These are phyloP conservation scores for Melanotaenia pygmaea DNA, from an alignment of 2,797 vertebrate species.

Conservation along the genomic window DNA sequence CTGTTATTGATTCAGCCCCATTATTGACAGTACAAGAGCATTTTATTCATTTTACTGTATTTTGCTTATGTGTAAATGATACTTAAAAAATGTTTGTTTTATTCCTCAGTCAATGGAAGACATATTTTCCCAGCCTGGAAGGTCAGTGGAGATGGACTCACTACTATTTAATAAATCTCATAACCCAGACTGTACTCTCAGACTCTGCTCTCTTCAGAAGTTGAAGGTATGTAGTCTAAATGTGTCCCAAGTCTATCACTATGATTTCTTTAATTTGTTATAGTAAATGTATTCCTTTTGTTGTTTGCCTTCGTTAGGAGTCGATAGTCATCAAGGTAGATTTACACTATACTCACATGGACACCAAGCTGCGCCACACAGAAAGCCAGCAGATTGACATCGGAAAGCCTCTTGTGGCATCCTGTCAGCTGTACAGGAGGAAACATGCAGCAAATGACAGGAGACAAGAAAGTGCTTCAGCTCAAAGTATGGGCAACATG, in stretches of 20 bases:
- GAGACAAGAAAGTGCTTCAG: conserved; percentile 22
- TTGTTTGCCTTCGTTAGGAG: conserved; percentile 46
- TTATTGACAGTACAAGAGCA: neutral
- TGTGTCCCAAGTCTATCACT: neutral
- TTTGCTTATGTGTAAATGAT: neutral
- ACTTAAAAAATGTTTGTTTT: conserved; percentile 35
- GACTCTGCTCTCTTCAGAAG: conserved; percentile 87
- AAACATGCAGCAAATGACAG: conserved; percentile 24
- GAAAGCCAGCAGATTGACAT: conserved; percentile 80
- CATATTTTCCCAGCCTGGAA: conserved; percentile 68
- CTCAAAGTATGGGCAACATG: conserved; percentile 35
- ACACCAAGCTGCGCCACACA: conserved; percentile 74
- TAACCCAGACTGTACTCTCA: conserved; percentile 78
- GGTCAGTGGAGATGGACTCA: conserved; percentile 80
- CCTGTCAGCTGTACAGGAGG: conserved; percentile 71
- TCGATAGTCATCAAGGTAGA: conserved; percentile 82
- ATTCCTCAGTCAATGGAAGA: conserved; percentile 73
- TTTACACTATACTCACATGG: conserved; percentile 81
- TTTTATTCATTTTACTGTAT: neutral
- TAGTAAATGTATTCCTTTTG: conserved; percentile 12
- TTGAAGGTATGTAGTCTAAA: conserved; percentile 79
- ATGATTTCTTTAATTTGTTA: neutral
- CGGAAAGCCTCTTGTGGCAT: conserved; percentile 83
- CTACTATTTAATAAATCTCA: conserved; percentile 73
- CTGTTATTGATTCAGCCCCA: neutral